Conservation (phyloP, 2,888 invertebrate species). For the Polymixis flavicincta region DNA sequence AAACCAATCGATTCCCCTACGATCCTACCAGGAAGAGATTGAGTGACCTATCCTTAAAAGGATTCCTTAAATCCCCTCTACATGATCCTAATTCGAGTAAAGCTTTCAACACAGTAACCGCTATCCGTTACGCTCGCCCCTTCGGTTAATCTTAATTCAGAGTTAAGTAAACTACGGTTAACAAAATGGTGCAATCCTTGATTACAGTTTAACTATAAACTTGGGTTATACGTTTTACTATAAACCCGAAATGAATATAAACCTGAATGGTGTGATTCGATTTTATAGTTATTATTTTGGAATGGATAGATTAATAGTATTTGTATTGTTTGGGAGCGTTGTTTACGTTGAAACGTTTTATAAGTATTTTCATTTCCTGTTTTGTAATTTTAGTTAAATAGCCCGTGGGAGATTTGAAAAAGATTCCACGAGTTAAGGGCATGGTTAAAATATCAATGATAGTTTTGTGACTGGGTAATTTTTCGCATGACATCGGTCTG, state of each 20-base stretch:
- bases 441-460: background rate
- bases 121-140: slow-evolving; percentile 50
- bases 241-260: slow-evolving; percentile 40
- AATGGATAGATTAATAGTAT: slow-evolving; percentile 27
- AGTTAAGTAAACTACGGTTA: slow-evolving; percentile 61
- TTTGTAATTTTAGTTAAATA: background rate
- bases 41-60: slow-evolving; percentile 36
- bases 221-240: slow-evolving; percentile 32
- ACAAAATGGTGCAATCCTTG: slow-evolving; percentile 46
- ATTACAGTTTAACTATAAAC: slow-evolving; percentile 50
- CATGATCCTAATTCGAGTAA: slow-evolving; percentile 56
- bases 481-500: no score
- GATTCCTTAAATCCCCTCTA: slow-evolving; percentile 41
- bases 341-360: slow-evolving; percentile 15
- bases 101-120: slow-evolving; percentile 56
- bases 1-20: background rate
- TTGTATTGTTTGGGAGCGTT: background rate
- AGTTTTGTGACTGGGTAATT: background rate
- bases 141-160: slow-evolving; percentile 58
- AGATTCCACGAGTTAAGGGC: background rate
- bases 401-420: background rate
- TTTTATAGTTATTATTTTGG: slow-evolving; percentile 51
- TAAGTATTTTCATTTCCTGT: background rate
- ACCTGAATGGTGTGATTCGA: slow-evolving; percentile 34
- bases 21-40: slow-evolving; percentile 7